phyloP scores from a whole-genome alignment of 1,140 invertebrate genomes.

The Bombus haemorrhoidalis region DNA sequence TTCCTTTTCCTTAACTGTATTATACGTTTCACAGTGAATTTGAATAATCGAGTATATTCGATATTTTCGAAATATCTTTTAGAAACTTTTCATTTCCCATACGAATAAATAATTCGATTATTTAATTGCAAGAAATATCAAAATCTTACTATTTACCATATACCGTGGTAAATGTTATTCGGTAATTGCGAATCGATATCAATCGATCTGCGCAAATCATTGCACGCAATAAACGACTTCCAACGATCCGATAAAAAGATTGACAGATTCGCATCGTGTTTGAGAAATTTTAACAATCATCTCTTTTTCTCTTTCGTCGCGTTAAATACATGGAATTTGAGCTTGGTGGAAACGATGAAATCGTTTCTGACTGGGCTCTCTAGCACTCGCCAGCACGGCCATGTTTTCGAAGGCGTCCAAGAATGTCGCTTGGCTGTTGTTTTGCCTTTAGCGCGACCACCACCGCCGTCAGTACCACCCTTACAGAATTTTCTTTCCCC shows the following conservation, averaged over 20 bases:
- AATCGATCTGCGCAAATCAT: not conserved
- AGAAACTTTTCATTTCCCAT: not conserved
- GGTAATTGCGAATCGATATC: not conserved
- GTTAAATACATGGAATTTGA: not conserved
- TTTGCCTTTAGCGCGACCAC: constrained; percentile 75
- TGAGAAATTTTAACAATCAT: not conserved
- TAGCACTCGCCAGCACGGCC: constrained; percentile 22
- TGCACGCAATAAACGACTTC: not conserved
- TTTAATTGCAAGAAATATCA: no score
- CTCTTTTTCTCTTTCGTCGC: not conserved
- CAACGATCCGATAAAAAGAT: not conserved
- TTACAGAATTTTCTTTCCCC: constrained; percentile 46
- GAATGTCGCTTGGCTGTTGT: constrained; percentile 74
- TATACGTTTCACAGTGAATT: not conserved
- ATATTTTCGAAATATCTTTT: not conserved
- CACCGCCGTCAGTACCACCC: constrained; percentile 69
- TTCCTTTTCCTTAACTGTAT: not conserved
- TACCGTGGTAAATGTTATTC: not conserved
- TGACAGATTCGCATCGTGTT: no score
- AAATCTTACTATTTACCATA: not conserved
- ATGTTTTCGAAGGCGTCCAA: constrained; percentile 62
- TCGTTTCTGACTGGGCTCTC: not conserved
- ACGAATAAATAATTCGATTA: not conserved
- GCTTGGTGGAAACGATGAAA: not conserved
- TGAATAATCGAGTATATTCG: not conserved